Percentiles rank a stretch among this genome's conserved stretches.
phyloP scores from a whole-genome alignment of 2,113 vertebrate genomes.

The Micromys minutus region DNA sequence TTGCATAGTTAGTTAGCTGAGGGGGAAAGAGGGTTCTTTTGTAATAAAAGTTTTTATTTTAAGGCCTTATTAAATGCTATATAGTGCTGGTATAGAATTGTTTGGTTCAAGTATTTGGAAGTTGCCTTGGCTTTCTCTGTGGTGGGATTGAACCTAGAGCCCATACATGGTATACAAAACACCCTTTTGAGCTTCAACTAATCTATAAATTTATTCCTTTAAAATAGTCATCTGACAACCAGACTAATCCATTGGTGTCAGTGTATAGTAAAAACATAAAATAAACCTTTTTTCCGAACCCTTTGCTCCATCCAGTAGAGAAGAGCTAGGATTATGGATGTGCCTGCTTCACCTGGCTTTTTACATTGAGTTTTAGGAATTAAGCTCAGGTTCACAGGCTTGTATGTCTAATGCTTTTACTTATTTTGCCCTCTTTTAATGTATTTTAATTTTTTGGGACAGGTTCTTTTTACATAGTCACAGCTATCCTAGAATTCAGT shows the following conservation, averaged over 20 bases:
- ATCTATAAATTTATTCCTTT: conserved; percentile 36
- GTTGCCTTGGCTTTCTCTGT: conserved; percentile 26
- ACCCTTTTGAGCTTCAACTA: neutral
- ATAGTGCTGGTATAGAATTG: conserved; percentile 44
- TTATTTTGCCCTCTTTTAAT: neutral
- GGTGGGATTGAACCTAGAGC: neutral
- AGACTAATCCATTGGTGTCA: conserved; percentile 35
- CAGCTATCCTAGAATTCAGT: neutral
- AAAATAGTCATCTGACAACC: neutral
- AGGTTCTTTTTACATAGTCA: neutral
- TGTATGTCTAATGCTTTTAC: neutral
- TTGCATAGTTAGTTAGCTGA: conserved; percentile 9
- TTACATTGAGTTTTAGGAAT: neutral
- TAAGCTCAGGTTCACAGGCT: neutral
- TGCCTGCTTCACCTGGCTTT: neutral
- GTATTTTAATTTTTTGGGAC: neutral
- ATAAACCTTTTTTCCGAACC: neutral
- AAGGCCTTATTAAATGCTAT: conserved; percentile 34
- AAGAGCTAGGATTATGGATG: neutral
- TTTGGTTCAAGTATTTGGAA: conserved; percentile 39
- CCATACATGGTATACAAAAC: neutral
- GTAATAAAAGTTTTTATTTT: conserved; percentile 36
- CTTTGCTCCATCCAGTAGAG: neutral
- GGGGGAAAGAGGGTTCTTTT: neutral
- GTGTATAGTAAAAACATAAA: conserved; percentile 22